phyloP scores from a whole-genome alignment of 92 coral and sea anemone species.

The Micromussa lordhowensis region DNA sequence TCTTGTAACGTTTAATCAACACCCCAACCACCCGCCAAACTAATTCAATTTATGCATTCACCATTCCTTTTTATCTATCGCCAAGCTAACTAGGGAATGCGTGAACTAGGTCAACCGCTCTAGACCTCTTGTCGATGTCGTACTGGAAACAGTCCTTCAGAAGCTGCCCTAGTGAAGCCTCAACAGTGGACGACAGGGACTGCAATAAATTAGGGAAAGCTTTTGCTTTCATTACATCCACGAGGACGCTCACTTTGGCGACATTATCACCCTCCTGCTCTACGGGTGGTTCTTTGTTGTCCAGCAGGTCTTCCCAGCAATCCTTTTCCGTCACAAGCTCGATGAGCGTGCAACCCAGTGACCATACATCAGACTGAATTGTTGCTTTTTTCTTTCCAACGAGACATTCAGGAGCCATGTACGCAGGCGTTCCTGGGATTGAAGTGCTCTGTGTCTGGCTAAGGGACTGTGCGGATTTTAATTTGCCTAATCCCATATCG shows the following conservation, averaged over 20 bases:
- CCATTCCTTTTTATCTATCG: too few species aligned
- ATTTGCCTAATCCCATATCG: slow-evolving; percentile 51
- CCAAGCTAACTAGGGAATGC: too few species aligned
- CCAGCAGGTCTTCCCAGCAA: slow-evolving; percentile 36
- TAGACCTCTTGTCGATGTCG: background rate
- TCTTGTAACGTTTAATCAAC: too few species aligned
- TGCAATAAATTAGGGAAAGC: slow-evolving; percentile 1
- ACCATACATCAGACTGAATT: slow-evolving; percentile 51
- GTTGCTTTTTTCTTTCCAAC: slow-evolving; percentile 43
- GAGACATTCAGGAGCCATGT: too few species aligned
- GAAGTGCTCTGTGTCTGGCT: slow-evolving; percentile 33
- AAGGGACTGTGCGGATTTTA: slow-evolving; percentile 45
- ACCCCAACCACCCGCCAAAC: too few species aligned
- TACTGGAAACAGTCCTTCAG: slow-evolving; percentile 12
- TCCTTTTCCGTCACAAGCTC: slow-evolving; percentile 47
- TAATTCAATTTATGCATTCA: too few species aligned
- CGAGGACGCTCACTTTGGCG: background rate
- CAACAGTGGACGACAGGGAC: background rate
- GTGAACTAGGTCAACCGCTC: too few species aligned
- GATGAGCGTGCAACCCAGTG: slow-evolving; percentile 58
- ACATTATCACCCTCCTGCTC: background rate
- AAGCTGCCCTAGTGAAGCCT: slow-evolving; percentile 7
- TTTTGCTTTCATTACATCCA: background rate
- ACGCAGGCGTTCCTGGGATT: too few species aligned
- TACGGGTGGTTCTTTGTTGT: background rate